phyloP scores from a whole-genome alignment of 2,888 invertebrate genomes.

The Electrophaes corylata region DNA sequence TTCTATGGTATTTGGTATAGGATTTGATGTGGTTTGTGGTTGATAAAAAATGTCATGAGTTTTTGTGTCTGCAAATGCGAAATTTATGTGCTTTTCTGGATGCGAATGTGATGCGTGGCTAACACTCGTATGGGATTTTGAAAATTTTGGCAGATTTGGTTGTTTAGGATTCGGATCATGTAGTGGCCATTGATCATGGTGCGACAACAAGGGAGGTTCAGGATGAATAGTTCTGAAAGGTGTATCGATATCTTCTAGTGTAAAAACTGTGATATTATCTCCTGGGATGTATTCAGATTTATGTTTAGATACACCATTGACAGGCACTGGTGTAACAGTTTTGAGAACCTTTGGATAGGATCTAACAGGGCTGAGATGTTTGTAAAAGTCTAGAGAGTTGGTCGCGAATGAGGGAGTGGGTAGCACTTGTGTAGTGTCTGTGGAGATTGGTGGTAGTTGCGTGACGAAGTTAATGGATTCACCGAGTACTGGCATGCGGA shows the following conservation, averaged over 20 bases:
- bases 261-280: slow-evolving; percentile 61
- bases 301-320: slow-evolving; percentile 26
- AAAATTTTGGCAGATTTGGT: slow-evolving; percentile 24
- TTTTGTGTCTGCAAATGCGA: slow-evolving; percentile 46
- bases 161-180: slow-evolving; percentile 22
- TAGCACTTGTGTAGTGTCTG: slow-evolving; percentile 49
- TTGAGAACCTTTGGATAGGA: slow-evolving; percentile 56
- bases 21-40: slow-evolving; percentile 13
- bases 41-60: slow-evolving; percentile 45
- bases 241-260: slow-evolving; percentile 50
- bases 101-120: slow-evolving; percentile 37
- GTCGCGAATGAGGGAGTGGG: slow-evolving; percentile 53
- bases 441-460: slow-evolving; percentile 53
- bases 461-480: slow-evolving; percentile 63
- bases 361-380: slow-evolving; percentile 57
- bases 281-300: slow-evolving; percentile 34
- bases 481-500: slow-evolving; percentile 52
- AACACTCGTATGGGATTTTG: slow-evolving; percentile 34
- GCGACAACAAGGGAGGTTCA: slow-evolving; percentile 43
- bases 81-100: slow-evolving; percentile 43
- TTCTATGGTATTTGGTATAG: slow-evolving; percentile 28
- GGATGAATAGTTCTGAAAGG: slow-evolving; percentile 56
- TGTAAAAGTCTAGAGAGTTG: slow-evolving; percentile 56
- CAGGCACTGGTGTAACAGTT: slow-evolving; percentile 42
- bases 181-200: slow-evolving; percentile 40